Percentiles rank a stretch among this genome's conserved stretches.
phyloP scores from a whole-genome alignment of 35 echinoderm and acorn worm species.

The Lytechinus pictus region DNA sequence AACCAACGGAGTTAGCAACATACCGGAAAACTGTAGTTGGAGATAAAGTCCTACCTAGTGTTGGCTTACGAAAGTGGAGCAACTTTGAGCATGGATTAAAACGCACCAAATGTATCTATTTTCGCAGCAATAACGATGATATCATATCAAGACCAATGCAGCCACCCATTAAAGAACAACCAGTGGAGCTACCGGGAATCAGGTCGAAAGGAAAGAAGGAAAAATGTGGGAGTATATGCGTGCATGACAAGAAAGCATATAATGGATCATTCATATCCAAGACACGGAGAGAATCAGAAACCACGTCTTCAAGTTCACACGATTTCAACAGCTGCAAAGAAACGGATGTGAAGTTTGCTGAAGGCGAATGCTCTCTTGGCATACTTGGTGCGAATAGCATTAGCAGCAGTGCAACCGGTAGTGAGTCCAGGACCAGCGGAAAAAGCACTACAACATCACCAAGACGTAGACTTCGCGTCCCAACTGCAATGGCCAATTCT shows the following conservation, averaged over 20 bases:
- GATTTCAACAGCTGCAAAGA: not conserved
- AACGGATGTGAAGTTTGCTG: not conserved
- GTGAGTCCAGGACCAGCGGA: constrained; percentile 21
- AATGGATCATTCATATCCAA: not conserved
- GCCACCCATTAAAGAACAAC: not conserved
- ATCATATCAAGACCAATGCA: not conserved
- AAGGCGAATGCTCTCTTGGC: not conserved
- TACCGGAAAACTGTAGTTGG: not conserved
- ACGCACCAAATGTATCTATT: not conserved
- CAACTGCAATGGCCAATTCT: not conserved
- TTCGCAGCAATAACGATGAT: not conserved
- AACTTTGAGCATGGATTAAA: not conserved
- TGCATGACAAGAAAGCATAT: not conserved
- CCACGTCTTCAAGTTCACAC: not conserved
- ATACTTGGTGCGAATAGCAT: not conserved
- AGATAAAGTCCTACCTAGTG: not conserved
- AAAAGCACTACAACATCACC: constrained; percentile 17
- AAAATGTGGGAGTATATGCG: not conserved
- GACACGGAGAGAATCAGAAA: not conserved
- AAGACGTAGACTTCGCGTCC: not conserved
- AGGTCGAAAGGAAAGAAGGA: not conserved
- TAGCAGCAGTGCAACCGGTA: constrained; percentile 17
- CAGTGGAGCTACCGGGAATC: not conserved
- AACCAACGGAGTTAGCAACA: not conserved
- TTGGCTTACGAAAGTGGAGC: not conserved